Evolutionary conservation across 1,140 invertebrate species (phyloP).

Genomic region (Akabosia matsudoensis): DNA sequence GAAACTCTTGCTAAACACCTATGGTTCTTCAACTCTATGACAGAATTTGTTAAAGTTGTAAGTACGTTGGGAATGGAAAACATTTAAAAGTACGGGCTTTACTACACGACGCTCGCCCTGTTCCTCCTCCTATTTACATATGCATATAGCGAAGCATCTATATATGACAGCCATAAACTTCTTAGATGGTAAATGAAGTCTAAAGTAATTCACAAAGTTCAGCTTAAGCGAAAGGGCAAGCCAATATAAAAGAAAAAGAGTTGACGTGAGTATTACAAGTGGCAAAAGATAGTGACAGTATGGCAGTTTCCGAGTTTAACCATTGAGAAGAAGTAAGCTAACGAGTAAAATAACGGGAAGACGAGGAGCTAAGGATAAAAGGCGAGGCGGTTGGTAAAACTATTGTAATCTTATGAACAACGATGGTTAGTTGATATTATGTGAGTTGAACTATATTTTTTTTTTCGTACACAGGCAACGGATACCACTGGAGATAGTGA

Average conservation of each 20-base stretch:
- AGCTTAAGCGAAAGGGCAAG: constrained; percentile 38
- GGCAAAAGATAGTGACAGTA: not conserved
- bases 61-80: no score
- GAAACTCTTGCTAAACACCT: not conserved
- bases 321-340: not conserved
- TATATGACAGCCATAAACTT: constrained; percentile 8
- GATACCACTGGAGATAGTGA: no score
- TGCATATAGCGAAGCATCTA: no score
- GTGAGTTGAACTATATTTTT: not conserved
- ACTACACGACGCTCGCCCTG: not conserved
- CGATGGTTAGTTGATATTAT: constrained; percentile 4
- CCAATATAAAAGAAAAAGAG: constrained; percentile 1
- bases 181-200: constrained; percentile 41
- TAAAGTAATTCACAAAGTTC: constrained; percentile 45
- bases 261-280: not conserved
- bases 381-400: no score
- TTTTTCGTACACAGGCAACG: no score
- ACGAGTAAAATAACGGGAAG: not conserved
- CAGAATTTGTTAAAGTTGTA: no score
- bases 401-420: constrained; percentile 5
- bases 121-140: not conserved
- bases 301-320: not conserved
- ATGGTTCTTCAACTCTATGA: not conserved
- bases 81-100: constrained; percentile 14
- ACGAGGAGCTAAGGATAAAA: not conserved